A percentile compares a stretch with the other conserved stretches of the same genome.
These are phyloP conservation scores for Monodelphis domestica DNA, from an alignment of 2,797 vertebrate species.

Conservation along the genomic window DNA sequence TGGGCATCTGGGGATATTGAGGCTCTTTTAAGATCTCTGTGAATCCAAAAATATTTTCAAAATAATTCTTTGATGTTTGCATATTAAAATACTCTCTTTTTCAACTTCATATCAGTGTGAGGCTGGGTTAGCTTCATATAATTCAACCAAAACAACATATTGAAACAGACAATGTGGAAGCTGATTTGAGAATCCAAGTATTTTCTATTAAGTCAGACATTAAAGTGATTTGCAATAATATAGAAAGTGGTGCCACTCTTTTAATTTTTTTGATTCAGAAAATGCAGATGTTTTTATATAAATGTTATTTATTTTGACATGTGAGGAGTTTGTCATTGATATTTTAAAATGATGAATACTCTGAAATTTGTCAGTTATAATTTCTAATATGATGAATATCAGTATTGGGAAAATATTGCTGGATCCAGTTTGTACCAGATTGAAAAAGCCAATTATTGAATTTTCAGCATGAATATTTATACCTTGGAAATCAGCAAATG, in stretches of 20 bases:
- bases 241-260: not conserved
- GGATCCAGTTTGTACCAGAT: not conserved
- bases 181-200: not conserved
- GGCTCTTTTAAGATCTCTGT: not conserved
- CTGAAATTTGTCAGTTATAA: not conserved
- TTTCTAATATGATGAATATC: not conserved
- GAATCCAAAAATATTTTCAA: not conserved
- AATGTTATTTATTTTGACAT: not conserved
- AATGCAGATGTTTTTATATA: not conserved
- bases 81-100: not conserved
- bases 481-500: not conserved
- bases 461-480: not conserved
- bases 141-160: not conserved
- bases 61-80: not conserved
- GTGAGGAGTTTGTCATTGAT: not conserved
- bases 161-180: not conserved
- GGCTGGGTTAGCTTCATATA: not conserved
- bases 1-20: too few species aligned
- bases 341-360: not conserved
- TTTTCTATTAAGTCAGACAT: not conserved
- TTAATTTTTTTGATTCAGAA: not conserved
- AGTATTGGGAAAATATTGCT: not conserved
- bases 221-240: not conserved
- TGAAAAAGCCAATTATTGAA: not conserved
- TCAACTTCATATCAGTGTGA: not conserved